Percentiles rank a stretch among this genome's conserved stretches.
These are phyloP conservation scores for Crioceris asparagi DNA, from an alignment of 2,888 invertebrate genomes.

Conservation along the genomic window DNA sequence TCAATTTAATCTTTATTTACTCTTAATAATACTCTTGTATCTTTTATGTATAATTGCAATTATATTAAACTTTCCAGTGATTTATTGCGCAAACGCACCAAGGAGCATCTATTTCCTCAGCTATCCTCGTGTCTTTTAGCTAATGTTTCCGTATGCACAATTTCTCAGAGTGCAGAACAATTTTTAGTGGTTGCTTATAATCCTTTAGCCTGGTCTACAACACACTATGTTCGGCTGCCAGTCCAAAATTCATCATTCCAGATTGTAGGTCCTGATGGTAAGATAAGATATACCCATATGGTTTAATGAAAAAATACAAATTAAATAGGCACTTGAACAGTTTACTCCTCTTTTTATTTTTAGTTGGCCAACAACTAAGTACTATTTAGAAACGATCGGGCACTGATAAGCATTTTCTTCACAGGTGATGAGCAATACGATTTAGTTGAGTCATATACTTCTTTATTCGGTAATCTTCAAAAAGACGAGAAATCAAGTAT, in stretches of 20 bases:
- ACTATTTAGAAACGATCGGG: too few relatives aligned
- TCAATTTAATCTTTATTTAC: too few relatives aligned
- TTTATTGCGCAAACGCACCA: too few relatives aligned
- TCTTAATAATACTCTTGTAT: too few relatives aligned
- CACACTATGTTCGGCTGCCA: slow-evolving; percentile 52
- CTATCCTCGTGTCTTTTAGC: slow-evolving; percentile 49
- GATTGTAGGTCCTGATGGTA: slow-evolving; percentile 53
- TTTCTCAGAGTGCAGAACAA: slow-evolving; percentile 47
- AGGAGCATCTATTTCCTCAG: slow-evolving; percentile 11
- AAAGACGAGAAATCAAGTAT: slow-evolving; percentile 12
- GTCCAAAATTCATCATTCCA: slow-evolving; percentile 44
- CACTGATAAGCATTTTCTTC: too few relatives aligned
- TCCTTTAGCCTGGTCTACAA: slow-evolving; percentile 54
- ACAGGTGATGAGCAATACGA: slow-evolving; percentile 17
- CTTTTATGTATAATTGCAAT: too few relatives aligned
- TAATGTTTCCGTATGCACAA: slow-evolving; percentile 64
- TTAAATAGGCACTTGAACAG: not conserved
- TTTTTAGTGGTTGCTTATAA: slow-evolving; percentile 66
- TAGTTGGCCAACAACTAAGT: too few relatives aligned
- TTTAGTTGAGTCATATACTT: slow-evolving; percentile 15
- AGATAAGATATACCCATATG: slow-evolving; percentile 1
- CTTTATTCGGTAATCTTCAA: slow-evolving; percentile 13
- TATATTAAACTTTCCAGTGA: too few relatives aligned
- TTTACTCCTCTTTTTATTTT: not conserved
- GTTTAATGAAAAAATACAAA: not conserved